Base-by-base conservation (phyloP, 2,888 invertebrate genomes). In the Camptogramma bilineatum region DNA sequence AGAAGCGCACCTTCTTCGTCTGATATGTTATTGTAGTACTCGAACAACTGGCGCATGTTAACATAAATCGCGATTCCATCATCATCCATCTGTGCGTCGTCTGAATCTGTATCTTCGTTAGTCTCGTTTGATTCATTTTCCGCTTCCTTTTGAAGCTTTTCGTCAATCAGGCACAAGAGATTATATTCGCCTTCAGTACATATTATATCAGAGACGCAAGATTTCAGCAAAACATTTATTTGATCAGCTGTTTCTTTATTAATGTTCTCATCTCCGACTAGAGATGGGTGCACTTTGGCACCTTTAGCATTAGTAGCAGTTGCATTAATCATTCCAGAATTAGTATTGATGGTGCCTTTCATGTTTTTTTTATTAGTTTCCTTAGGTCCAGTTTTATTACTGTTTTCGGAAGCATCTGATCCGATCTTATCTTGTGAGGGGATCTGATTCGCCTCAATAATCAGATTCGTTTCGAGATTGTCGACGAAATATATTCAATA, bases 11-110 rank as follows among this genome's bases (percentile, higher is more conserved):
- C 28, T n/a, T 39, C 48, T 3, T 13, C 39, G 0, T 56, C 52
- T 7, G 52, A 48, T 7, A 48, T 4, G n/a, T 39, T 52, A 9
- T 2, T 39, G 2, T 39, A 63, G 10, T 53, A 63, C 19, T 63
- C 31, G 10, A 28, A 24, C 1, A 57, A 3, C 18, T 19, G 46
- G 13, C 21, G 47, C 62, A 63, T 57, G 13, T n/a, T 39, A 13
- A n/a, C 16, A 42, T 54, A 42, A 17, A 8, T 17, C 10, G 10
- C 8, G 4, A 5, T 13, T 13, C 34, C 13, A 39, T 39, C 34
- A 28, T 28, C 18, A 8, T 34, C 9, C 10, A 4, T 48, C 7
- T 2, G 13, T 31, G 9, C 52, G 10, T 31, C 7, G 46, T 34
- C 21, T 4, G 39, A 7, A 46, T 48, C 19, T 34, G 13, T 34